Base-by-base conservation (phyloP, 2,888 invertebrate genomes). In the Phaedon cochleariae region DNA sequence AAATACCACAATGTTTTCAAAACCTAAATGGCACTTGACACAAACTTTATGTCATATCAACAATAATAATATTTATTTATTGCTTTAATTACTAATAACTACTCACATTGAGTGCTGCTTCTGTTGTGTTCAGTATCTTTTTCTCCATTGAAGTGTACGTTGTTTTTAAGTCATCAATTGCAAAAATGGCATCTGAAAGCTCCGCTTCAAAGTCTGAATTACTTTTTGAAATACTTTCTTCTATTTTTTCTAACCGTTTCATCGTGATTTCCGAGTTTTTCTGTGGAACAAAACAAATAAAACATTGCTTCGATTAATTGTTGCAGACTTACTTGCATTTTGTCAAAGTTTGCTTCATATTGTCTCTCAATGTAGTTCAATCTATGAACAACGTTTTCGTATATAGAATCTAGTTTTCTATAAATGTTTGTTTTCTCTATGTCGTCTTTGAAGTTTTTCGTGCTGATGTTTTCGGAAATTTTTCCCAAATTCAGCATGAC, bases 391-490 rank as follows among this genome's bases (percentile, higher is more conserved):
- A 85, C 73, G 57, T 84, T 76, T 58, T 85, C 85, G 64, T 84
- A 84, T 31, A 80, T 74, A 1, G 79, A 75, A 67, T 85, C 85
- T n/a, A 85, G 74, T 73, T 84, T 85, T 65, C 83, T 77, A 52
- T 77, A 73, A 17, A 81, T 71, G 62, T 83, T 83, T 6, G 84
- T 84, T 60, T 77, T 81, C 37, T 77, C 70, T 29, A 84, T 73
- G 57, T 85, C 84, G 64, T 84, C 83, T 71, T 84, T 85, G 70
- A 83, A 81, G 66, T 82, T 81, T 67, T 80, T 79, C 57, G 80
- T 81, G 73, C 81, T 83, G 57, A 83, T 80, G 59, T 82, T 82
- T 74, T 82, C 83, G 2, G 79, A 78, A 48, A 84, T 79, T 72
- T 81, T 80, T 22, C 83, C 82, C 59, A 84, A 73, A 62, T 82